Evolutionary conservation across 2,113 vertebrate genomes (phyloP).

Genomic region (Shinisaurus crocodilurus): DNA sequence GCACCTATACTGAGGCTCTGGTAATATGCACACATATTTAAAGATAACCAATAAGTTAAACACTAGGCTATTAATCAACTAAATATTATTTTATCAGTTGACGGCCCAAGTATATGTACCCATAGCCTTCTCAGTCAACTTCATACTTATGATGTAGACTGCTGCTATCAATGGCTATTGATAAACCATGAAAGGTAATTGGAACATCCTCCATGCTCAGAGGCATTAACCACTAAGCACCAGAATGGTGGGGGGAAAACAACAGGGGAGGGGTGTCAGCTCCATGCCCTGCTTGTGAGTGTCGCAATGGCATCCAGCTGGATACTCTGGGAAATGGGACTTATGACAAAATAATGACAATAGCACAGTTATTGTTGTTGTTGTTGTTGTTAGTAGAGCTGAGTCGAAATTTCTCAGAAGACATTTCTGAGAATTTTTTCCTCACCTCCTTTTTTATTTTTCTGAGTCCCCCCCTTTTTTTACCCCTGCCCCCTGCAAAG

Average conservation of each 20-base stretch:
- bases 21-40: neutral
- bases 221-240: neutral
- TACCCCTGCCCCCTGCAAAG: too few species aligned
- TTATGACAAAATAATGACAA: neutral
- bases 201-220: neutral
- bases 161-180: neutral
- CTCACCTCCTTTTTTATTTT: neutral
- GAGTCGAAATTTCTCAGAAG: neutral
- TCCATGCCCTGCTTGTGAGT: neutral
- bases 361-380: neutral
- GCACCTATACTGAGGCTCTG: neutral
- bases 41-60: neutral
- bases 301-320: neutral
- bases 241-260: neutral
- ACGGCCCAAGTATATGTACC: neutral
- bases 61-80: neutral
- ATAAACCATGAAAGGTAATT: neutral
- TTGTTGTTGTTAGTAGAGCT: neutral
- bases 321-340: neutral
- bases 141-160: neutral
- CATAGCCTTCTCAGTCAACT: neutral
- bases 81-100: neutral
- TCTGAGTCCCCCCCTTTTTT: too few species aligned
- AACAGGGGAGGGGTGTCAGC: too few species aligned
- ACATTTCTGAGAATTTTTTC: neutral